These are phyloP conservation scores for Amia ocellicauda DNA, from an alignment of 2,113 vertebrate genomes.

Conservation along the genomic window DNA sequence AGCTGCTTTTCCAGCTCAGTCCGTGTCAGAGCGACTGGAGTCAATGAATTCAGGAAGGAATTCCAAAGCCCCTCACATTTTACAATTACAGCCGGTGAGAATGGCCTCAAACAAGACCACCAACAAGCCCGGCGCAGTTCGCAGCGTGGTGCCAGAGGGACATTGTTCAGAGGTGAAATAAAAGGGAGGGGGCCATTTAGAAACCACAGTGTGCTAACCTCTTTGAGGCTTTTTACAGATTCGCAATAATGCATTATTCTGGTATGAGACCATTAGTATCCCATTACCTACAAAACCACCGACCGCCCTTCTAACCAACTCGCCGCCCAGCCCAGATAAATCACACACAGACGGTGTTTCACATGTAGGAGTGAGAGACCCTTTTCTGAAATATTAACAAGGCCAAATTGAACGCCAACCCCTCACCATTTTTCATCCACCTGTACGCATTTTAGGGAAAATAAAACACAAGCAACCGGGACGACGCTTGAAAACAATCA, in stretches of 20 bases:
- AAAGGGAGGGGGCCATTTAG: slow-evolving; percentile 16
- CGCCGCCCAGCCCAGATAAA: not conserved
- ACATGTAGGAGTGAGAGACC: too few relatives aligned
- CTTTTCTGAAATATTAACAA: too few relatives aligned
- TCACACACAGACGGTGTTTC: not conserved
- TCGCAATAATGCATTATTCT: slow-evolving; percentile 4
- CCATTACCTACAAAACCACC: slow-evolving; percentile 6
- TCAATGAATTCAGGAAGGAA: slow-evolving; percentile 8
- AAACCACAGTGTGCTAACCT: not conserved
- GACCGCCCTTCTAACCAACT: not conserved
- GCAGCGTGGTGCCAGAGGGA: slow-evolving; percentile 14
- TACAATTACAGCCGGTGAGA: not conserved
- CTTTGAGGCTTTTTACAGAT: slow-evolving; percentile 15
- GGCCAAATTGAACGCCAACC: too few relatives aligned
- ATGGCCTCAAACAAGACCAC: slow-evolving; percentile 12
- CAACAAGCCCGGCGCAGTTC: not conserved
- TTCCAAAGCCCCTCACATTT: slow-evolving; percentile 9
- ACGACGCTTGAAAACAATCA: not conserved
- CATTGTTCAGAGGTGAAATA: slow-evolving; percentile 12
- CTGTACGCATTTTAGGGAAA: not conserved
- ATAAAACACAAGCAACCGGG: not conserved
- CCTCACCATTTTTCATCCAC: too few relatives aligned
- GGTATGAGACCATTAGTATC: slow-evolving; percentile 10
- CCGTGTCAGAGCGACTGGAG: slow-evolving; percentile 5
- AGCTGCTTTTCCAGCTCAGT: slow-evolving; percentile 3